Evolutionary conservation across 2,888 invertebrate species (phyloP).

Genomic region (Sarcophaga subvicina): DNA sequence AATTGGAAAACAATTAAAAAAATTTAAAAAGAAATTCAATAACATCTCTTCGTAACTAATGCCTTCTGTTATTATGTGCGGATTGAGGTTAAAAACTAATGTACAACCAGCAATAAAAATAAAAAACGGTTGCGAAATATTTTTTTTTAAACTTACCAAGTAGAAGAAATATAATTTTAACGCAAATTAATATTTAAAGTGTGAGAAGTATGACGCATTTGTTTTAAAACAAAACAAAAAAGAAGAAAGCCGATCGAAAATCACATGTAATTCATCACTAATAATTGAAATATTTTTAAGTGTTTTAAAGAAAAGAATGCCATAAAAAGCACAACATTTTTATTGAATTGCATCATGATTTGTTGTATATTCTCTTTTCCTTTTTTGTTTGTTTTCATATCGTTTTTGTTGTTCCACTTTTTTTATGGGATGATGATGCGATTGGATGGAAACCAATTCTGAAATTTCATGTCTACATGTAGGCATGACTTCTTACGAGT

Average conservation of each 20-base stretch:
- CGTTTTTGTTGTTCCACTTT: conserved; percentile 1
- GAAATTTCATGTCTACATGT: conserved; percentile 5
- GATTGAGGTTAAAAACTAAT: background rate
- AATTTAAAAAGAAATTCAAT: background rate
- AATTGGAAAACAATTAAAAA: conserved; percentile 4
- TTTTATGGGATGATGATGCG: conserved; percentile 14
- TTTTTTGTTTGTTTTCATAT: conserved; percentile 13
- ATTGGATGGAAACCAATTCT: conserved; percentile 30
- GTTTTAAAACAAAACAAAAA: conserved; percentile 30
- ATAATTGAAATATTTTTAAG: conserved; percentile 5
- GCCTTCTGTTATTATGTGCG: background rate
- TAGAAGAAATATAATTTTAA: background rate
- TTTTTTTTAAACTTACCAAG: background rate
- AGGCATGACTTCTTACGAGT: background rate
- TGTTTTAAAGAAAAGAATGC: conserved; percentile 15
- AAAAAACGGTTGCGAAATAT: conserved; percentile 31
- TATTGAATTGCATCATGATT: conserved; percentile 67
- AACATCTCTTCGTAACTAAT: no score
- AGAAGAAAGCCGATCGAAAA: conserved; percentile 36
- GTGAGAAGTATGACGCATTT: conserved; percentile 55
- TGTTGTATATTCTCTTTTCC: conserved; percentile 5
- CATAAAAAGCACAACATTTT: conserved; percentile 51
- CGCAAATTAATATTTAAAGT: conserved; percentile 16
- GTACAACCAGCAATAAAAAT: background rate
- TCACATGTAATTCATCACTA: conserved; percentile 41